Percentiles rank a stretch among this genome's conserved stretches.
Evolutionary conservation across 2,797 vertebrate genomes (phyloP).

Genomic region (Trachops cirrhosus): DNA sequence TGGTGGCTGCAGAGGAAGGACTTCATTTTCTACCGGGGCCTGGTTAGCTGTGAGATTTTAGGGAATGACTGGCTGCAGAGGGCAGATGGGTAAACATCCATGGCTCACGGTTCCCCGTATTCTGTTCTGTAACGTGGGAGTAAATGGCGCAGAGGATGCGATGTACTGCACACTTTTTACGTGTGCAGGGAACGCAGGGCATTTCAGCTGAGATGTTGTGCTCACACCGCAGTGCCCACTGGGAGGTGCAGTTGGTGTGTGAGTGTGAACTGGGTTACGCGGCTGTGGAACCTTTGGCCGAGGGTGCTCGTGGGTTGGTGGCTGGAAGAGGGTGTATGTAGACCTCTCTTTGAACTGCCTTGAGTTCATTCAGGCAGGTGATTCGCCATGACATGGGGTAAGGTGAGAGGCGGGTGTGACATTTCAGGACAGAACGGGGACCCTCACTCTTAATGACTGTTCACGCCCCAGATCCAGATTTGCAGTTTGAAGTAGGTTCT

Average conservation of each 20-base stretch:
- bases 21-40: background rate
- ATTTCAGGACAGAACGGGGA: background rate
- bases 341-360: background rate
- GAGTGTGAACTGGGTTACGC: background rate
- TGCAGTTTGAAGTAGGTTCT: background rate
- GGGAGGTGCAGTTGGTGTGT: background rate
- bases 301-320: background rate
- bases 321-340: background rate
- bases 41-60: background rate
- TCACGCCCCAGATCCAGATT: background rate
- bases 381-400: background rate
- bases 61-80: background rate
- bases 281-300: background rate
- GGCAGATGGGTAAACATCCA: background rate
- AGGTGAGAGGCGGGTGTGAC: background rate
- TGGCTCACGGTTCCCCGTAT: background rate
- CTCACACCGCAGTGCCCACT: background rate
- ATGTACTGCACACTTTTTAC: background rate
- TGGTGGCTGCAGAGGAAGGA: background rate
- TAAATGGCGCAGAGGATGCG: background rate
- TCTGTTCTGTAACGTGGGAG: background rate
- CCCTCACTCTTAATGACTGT: background rate
- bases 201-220: background rate
- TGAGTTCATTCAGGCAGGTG: slow-evolving; percentile 40
- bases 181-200: background rate